Evolutionary conservation across 2,113 vertebrate genomes (phyloP).

Genomic region (Mandrillus leucophaeus): DNA sequence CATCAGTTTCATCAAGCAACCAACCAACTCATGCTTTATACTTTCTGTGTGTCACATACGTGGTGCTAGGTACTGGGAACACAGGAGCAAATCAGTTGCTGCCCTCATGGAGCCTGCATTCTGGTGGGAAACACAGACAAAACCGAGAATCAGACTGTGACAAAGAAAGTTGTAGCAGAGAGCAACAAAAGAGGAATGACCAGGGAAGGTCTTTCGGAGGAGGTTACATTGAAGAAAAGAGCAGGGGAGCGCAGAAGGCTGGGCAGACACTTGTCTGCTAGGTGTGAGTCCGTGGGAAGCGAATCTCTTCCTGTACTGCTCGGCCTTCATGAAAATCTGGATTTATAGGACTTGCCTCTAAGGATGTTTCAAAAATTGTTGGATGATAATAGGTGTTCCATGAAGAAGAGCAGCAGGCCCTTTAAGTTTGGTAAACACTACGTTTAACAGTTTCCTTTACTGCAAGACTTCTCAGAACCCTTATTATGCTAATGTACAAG

Average conservation of each 20-base stretch:
- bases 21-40: neutral
- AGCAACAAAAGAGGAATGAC: neutral
- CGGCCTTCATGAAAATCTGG: neutral
- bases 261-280: neutral
- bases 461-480: neutral
- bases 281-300: neutral
- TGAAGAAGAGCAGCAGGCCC: neutral
- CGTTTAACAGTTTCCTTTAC: neutral
- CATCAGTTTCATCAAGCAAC: neutral
- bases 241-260: neutral
- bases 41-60: neutral
- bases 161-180: neutral
- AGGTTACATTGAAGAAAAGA: neutral
- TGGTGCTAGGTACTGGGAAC: neutral
- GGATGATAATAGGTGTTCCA: rapidly evolving
- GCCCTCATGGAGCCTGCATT: neutral
- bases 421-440: neutral
- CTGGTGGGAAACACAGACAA: neutral
- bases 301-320: neutral
- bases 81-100: neutral
- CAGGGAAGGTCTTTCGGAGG: neutral
- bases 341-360: neutral
- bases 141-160: neutral
- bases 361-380: neutral
- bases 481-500: neutral